phyloP scores from a whole-genome alignment of 2,113 vertebrate species.

The Callospermophilus lateralis region DNA sequence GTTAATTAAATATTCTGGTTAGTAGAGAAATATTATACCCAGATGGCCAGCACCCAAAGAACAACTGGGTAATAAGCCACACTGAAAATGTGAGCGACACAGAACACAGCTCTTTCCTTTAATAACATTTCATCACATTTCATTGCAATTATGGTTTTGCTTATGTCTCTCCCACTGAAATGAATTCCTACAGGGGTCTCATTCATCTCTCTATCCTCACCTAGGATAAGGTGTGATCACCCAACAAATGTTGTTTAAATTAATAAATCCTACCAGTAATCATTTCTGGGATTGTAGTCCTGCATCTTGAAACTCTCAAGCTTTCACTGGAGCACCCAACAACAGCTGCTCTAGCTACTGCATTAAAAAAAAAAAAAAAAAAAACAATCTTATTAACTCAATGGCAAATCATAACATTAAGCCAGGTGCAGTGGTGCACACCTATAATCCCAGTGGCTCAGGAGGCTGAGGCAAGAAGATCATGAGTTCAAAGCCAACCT shows the following conservation, averaged over 20 bases:
- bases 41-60: slow-evolving; percentile 9
- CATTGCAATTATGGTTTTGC: not conserved
- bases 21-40: not conserved
- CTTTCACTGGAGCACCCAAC: not conserved
- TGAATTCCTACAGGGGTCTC: not conserved
- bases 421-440: no score
- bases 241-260: slow-evolving; percentile 3
- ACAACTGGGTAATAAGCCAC: not conserved
- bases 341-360: not conserved
- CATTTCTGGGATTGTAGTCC: not conserved
- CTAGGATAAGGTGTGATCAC: not conserved
- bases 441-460: no score
- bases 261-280: not conserved
- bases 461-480: no score
- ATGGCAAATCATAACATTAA: not conserved
- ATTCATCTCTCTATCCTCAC: not conserved
- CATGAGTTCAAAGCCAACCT: no score
- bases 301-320: not conserved
- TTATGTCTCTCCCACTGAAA: not conserved
- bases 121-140: slow-evolving; percentile 16
- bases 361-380: not conserved
- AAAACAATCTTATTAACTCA: not conserved
- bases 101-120: not conserved
- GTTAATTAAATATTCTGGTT: slow-evolving; percentile 45
- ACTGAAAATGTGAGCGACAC: slow-evolving; percentile 9